These are phyloP conservation scores for Odontophorus gujanensis DNA, from an alignment of 2,113 vertebrate genomes.

Conservation along the genomic window DNA sequence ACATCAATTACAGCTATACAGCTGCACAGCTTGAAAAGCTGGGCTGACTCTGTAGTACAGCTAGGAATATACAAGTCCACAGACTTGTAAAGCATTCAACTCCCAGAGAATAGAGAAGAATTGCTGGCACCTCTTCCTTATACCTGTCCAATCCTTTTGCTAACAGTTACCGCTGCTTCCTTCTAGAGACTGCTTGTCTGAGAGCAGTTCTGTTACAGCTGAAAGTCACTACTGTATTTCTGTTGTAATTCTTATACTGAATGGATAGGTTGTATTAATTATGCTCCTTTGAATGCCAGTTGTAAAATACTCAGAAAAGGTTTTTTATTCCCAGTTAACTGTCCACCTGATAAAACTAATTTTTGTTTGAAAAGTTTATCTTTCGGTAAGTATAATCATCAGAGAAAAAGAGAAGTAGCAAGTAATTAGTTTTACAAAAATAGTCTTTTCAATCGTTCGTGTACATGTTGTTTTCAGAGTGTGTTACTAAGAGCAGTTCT, in stretches of 20 bases:
- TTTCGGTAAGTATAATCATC: background rate
- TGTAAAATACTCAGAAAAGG: background rate
- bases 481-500: background rate
- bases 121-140: background rate
- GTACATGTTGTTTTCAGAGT: background rate
- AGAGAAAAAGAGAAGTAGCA: background rate
- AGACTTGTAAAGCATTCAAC: background rate
- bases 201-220: background rate
- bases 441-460: background rate
- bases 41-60: too few relatives aligned
- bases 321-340: background rate
- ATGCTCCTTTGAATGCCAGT: background rate
- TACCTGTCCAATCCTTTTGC: background rate
- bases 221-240: background rate
- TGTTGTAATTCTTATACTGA: background rate
- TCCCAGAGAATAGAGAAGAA: background rate
- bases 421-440: background rate
- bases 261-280: background rate
- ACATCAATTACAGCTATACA: too few relatives aligned
- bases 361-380: background rate
- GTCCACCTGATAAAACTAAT: background rate
- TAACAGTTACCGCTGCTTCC: background rate
- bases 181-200: background rate
- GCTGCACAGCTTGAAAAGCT: too few relatives aligned
- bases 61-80: background rate